Evolutionary conservation across 2,797 vertebrate genomes (phyloP), one percentile per base, ranked within the genome.

Genomic region (Hippoglossus hippoglossus): DNA sequence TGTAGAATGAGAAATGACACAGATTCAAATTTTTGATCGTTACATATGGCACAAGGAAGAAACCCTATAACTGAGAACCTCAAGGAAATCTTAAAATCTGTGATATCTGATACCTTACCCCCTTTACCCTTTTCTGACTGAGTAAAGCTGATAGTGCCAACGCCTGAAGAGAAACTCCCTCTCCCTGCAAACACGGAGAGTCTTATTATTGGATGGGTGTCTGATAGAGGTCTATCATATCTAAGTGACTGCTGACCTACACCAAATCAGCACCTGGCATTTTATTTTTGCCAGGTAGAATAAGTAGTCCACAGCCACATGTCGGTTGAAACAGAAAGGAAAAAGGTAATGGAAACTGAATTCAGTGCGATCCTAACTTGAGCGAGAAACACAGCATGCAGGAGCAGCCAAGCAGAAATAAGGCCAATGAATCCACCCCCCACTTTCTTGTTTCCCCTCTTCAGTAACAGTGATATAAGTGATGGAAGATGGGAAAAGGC

Each of bases 331-430:
- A 36, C 41, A 62, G 28, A 65, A 62, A 66, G 39, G 54, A 22
- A 31, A 49, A 52, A 46, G 55, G 36, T 67, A 24, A 46, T 28
- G 24, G 63, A 70, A 61, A 47, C 58, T 6, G 59, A 72, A 75
- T 67, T 71, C 52, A 50, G 75, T 58, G 56, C 18, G 22, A 49
- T 69, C 58, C 60, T 70, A 75, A 72, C 70, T 75, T 56, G n/a
- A 67, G 67, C 50, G 36, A 80, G 59, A 74, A 78, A 68, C 61
- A 2, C 63, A 64, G 80, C 64, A n/a, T 64, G 79, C 66, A 52
- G 72, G 57, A 63, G 77, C 82, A 81, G 31, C 62, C 80, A 81
- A 80, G 86, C 81, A 82, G 83, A 87, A 90, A 91, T 6, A 25
- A 83, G 75, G 61, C 75, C 77, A 82, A 89, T 74, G 63, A 85